Evolutionary conservation across 2,113 vertebrate species (phyloP), one percentile per base, ranked within the genome.

Genomic region (Dasyprocta punctata): DNA sequence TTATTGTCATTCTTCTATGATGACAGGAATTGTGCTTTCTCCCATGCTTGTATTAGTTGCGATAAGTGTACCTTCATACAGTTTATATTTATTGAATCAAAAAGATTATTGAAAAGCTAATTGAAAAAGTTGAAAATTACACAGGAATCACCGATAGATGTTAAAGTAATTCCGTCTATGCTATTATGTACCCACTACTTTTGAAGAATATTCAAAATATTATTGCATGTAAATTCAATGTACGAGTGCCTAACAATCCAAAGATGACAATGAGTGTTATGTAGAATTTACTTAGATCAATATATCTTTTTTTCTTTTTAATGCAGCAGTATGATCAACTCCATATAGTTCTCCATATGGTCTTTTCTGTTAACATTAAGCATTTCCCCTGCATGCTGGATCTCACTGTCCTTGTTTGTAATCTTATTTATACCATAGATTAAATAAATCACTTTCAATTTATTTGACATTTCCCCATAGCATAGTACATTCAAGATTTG

Each of bases 1-100:
- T 14, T 69, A 26, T 3, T 1, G 8, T 87, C n/a, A 61, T 52
- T 86, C 2, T 4, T 52, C 7, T 52, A n/a, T 12, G 17, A 26
- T n/a, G 28, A 3, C 65, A 44, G 54, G 0, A 86, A 0, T 8
- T 1, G 9, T 28, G 13, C 0, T 0, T 75, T 65, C 89, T n/a
- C 22, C 47, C 4, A 10, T 11, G 4, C 47, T 80, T 84, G 38
- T 28, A 52, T 16, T 84, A 7, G 19, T 1, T n/a, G 24, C 28
- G 12, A n/a, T 73, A 30, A 20, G 24, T 56, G 6, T 33, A 81
- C 3, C 20, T 75, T 16, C 13, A 30, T 41, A 10, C 13, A 38
- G 7, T 65, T 7, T 38, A n/a, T 90, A n/a, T 5, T 84, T 28
- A 11, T 84, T 92, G 36, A 38, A n/a, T 44, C 36, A 52, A 3